These are phyloP conservation scores for Nephila pilipes DNA, from an alignment of 1,140 invertebrate genomes.

Conservation along the genomic window DNA sequence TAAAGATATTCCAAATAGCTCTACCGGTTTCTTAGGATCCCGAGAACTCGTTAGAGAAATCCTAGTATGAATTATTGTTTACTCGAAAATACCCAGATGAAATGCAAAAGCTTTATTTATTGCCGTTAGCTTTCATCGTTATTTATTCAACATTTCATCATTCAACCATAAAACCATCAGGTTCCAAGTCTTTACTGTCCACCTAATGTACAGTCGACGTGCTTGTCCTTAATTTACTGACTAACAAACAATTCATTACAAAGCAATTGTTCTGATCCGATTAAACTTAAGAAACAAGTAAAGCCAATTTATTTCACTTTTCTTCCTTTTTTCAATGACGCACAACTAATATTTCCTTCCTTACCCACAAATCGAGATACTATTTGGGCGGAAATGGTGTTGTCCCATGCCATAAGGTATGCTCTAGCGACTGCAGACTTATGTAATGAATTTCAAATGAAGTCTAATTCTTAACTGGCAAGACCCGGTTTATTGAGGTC, in stretches of 20 bases:
- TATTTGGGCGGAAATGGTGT: neutral
- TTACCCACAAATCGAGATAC: neutral
- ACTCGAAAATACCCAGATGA: too few relatives aligned
- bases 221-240: neutral
- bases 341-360: neutral
- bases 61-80: too few relatives aligned
- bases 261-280: neutral
- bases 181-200: too few relatives aligned
- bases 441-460: constrained; percentile 57
- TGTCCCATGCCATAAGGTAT: neutral
- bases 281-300: neutral
- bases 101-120: too few relatives aligned
- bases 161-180: too few relatives aligned
- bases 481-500: constrained; percentile 52
- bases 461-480: constrained; percentile 26
- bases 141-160: too few relatives aligned
- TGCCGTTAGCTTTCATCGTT: too few relatives aligned
- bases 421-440: neutral
- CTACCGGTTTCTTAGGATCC: too few relatives aligned
- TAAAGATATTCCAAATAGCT: too few relatives aligned
- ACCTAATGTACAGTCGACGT: too few relatives aligned
- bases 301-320: neutral
- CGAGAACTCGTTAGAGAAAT: too few relatives aligned
- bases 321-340: constrained; percentile 18
- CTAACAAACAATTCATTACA: neutral